Evolutionary conservation across 2,888 invertebrate genomes (phyloP).

Genomic region (Agonopterix subpropinquella): DNA sequence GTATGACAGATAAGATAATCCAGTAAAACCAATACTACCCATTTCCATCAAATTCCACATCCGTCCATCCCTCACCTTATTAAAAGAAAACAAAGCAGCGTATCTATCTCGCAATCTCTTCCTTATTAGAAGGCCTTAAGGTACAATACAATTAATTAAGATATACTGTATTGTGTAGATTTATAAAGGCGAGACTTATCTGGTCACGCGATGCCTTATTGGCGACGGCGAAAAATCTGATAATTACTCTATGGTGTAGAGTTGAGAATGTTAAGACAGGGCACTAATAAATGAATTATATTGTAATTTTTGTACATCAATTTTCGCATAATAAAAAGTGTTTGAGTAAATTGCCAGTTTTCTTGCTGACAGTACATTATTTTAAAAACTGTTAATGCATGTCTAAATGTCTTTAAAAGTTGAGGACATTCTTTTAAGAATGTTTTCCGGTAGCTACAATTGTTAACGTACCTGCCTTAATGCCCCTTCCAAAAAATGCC

Average conservation of each 20-base stretch:
- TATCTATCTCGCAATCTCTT: constrained; percentile 21
- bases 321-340: no score
- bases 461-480: no score
- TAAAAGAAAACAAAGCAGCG: background rate
- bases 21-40: background rate
- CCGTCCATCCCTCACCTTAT: background rate
- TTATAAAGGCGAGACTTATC: constrained; percentile 31
- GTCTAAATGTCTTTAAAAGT: no score
- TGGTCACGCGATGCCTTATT: constrained; percentile 22
- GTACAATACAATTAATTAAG: constrained; percentile 47
- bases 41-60: background rate
- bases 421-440: no score
- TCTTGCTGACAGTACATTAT: no score
- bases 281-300: constrained; percentile 7
- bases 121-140: constrained; percentile 19
- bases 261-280: constrained; percentile 6
- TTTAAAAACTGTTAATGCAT: no score
- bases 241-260: constrained; percentile 21
- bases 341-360: no score
- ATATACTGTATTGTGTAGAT: constrained; percentile 31
- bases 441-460: no score
- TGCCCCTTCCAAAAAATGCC: no score
- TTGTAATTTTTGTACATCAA: no score
- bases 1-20: no score
- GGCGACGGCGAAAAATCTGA: constrained; percentile 30